A percentile compares a stretch with the other conserved stretches of the same genome.
phyloP scores from a whole-genome alignment of 2,113 vertebrate species.

The Puffinus mauretanicus region DNA sequence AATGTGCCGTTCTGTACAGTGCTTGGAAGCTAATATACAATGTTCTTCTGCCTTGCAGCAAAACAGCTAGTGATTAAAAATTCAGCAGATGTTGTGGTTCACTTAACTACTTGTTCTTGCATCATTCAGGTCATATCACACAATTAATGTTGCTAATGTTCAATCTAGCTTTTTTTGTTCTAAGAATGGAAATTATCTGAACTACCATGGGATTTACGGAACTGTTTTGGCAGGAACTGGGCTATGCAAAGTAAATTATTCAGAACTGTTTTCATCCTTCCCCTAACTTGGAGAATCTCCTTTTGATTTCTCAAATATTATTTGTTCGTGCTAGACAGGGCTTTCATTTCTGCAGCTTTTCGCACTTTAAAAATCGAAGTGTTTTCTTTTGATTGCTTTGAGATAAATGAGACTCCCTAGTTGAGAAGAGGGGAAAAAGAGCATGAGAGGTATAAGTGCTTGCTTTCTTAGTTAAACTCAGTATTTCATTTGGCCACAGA shows the following conservation, averaged over 20 bases:
- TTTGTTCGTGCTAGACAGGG: neutral
- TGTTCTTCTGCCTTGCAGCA: slow-evolving; percentile 48
- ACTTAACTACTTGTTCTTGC: slow-evolving; percentile 37
- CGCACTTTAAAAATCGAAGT: neutral
- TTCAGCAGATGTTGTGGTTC: slow-evolving; percentile 48
- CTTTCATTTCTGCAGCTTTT: slow-evolving; percentile 26
- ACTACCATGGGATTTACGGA: slow-evolving; percentile 26
- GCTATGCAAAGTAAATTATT: slow-evolving; percentile 47
- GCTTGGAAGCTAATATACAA: slow-evolving; percentile 26
- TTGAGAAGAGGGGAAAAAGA: neutral
- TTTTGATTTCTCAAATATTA: slow-evolving; percentile 37
- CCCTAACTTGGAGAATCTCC: slow-evolving; percentile 38
- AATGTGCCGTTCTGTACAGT: neutral
- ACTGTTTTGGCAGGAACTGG: slow-evolving; percentile 42
- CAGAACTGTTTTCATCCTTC: slow-evolving; percentile 34
- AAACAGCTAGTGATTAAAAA: slow-evolving; percentile 51
- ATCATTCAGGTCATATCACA: slow-evolving; percentile 54
- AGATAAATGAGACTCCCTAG: slow-evolving; percentile 18
- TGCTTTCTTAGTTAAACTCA: slow-evolving; percentile 12
- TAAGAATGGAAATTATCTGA: slow-evolving; percentile 46
- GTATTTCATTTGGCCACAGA: slow-evolving; percentile 29
- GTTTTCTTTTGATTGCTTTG: slow-evolving; percentile 28
- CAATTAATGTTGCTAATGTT: slow-evolving; percentile 41
- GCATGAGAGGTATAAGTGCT: neutral
- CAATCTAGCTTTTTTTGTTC: neutral